Evolutionary conservation across 2,888 invertebrate species (phyloP), one percentile per base, ranked within the genome.

Genomic region (Heliconius charithonia): DNA sequence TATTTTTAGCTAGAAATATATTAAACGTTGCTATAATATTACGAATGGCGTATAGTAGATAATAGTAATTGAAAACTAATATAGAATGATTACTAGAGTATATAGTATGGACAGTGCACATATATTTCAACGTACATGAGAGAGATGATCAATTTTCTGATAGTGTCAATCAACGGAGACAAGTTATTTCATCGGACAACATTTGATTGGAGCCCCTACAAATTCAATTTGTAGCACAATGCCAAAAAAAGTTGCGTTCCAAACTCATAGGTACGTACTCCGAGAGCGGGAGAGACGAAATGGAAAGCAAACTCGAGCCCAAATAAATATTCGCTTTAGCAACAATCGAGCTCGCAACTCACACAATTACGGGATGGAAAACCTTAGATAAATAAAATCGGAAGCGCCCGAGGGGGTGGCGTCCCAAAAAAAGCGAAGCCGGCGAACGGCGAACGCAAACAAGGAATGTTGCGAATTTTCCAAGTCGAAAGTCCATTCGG

Each of bases 251-350:
- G 82, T 77, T 78, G 79, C 76, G 51, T 73, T 77, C 82, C 83
- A 85, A 74, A 78, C 69, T 76, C 75, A 75, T 76, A 75, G 80
- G 77, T 76, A 29, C 76, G 78, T 65, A 63, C 73, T 25, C n/a
- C 78, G 78, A 81, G 83, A 82, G 82, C 82, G 83, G 77, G 65
- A 75, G 75, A 76, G 76, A 80, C 81, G 80, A 82, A 86, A 91
- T 90, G 90, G 91, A 92, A 90, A 91, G 90, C 89, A 91, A 91
- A 93, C 92, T 87, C 87, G 88, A 89, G 89, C 91, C 91, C 93
- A 90, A 93, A 94, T 94, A 94, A 94, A 94, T 93, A 94, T 94
- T 94, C 93, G 92, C 91, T 93, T 90, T 92, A 91, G 93, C 91
- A 90, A 94, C 93, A 92, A 92, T 92, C 90, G 92, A 88, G 88